Base-by-base conservation (phyloP, 2,888 invertebrate species). In the Philopedon plagiatum region DNA sequence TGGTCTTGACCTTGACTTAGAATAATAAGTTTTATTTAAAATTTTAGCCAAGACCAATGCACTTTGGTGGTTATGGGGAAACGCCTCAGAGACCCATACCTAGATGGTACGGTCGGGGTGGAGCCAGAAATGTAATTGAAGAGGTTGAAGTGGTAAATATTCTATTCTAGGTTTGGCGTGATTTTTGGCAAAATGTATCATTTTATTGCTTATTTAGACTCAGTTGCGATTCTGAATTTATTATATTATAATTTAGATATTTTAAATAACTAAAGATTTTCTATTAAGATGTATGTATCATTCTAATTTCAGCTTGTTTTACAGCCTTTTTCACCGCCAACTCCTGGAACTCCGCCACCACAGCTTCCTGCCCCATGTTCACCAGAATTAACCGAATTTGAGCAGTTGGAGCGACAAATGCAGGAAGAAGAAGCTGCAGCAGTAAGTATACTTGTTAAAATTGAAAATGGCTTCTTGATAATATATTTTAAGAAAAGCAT, bases 21-120 rank as follows among this genome's bases (percentile, higher is more conserved):
- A 26, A 26, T 3, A 26, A 26, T 15, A 0, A 15, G 1, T 39
- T 39, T 41, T 60, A 39, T 18, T 32, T 49, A 8, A n/a, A 54
- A 29, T 67, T 67, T 32, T 13, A 67, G 67, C 68, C 68, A 0
- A 32, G n/a, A 21, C 68, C 68, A 11, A n/a, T 34, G 15, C 54
- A 32, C 54, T 60, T 60, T 32, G 68, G 68, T 11, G 68, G 68
- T 1, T 68, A 68, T 60, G 68, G 68, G 23, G 68, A 68, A 13
- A 62, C 60, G 18, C 68, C 68, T 9, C 5, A 41, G 19, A 60
- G 61, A 13, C 61, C 49, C 11, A 18, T 68, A 4, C 68, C 68
- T 5, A 51, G 68, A 41, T 68, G 68, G 68, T 68, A 68, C 18
- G 46, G 49, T 7, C 39, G 39, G 3, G 44, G 68, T 18, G 54